These are phyloP conservation scores for Hypselothyrea guttata DNA, from an alignment of 2,888 invertebrate species.

Conservation along the genomic window DNA sequence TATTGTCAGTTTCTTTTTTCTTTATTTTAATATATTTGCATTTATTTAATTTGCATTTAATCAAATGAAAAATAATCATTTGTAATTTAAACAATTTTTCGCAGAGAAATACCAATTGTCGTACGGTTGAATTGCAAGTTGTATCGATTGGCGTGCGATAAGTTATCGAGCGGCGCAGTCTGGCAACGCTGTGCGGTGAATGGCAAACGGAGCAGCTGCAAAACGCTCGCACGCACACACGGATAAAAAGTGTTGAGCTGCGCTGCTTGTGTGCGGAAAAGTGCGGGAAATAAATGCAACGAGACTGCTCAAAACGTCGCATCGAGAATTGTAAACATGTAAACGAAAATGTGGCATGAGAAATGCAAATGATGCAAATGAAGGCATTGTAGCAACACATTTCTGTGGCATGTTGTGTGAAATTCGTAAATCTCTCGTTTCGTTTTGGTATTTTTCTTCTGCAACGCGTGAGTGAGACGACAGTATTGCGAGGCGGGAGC, in stretches of 20 bases:
- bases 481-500: slow-evolving; percentile 25
- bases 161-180: no score
- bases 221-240: slow-evolving; percentile 55
- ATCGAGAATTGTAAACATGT: slow-evolving; percentile 13
- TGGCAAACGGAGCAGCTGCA: slow-evolving; percentile 52
- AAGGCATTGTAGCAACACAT: slow-evolving; percentile 20
- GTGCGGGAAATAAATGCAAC: slow-evolving; percentile 62
- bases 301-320: slow-evolving; percentile 25
- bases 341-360: slow-evolving; percentile 20
- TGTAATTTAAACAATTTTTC: no score
- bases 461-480: slow-evolving; percentile 67
- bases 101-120: no score
- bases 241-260: slow-evolving; percentile 52
- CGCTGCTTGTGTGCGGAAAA: slow-evolving; percentile 55
- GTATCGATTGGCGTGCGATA: no score
- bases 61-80: no score
- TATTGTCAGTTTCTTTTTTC: no score
- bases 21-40: no score
- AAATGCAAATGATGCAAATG: slow-evolving; percentile 2
- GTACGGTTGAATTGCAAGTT: no score
- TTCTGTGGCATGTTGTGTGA: slow-evolving; percentile 61
- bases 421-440: slow-evolving; percentile 59
- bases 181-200: slow-evolving; percentile 19
- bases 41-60: no score
- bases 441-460: slow-evolving; percentile 75